phyloP scores from a whole-genome alignment of 2,888 invertebrate genomes.

The Lithophane leautieri region DNA sequence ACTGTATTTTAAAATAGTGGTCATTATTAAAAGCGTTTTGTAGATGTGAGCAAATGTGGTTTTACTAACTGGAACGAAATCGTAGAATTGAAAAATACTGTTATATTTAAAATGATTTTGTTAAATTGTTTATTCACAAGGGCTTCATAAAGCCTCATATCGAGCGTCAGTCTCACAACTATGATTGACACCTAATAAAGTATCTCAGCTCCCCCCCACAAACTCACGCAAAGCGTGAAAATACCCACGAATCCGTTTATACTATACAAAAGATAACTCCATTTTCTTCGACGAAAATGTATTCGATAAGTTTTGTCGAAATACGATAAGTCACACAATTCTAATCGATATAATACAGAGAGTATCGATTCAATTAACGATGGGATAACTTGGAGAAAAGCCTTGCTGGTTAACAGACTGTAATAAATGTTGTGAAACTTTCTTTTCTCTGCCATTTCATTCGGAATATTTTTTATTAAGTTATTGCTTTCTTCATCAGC shows the following conservation, averaged over 20 bases:
- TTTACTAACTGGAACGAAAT: slow-evolving; percentile 1
- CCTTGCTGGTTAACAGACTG: slow-evolving; percentile 61
- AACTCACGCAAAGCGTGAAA: slow-evolving; percentile 49
- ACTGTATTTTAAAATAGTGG: slow-evolving; percentile 44
- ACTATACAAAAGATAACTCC: slow-evolving; percentile 46
- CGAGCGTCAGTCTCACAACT: slow-evolving; percentile 35
- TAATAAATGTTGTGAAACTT: slow-evolving; percentile 60
- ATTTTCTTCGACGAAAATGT: slow-evolving; percentile 46
- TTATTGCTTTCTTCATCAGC: slow-evolving; percentile 47
- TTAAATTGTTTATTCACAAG: neutral
- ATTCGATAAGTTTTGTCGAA: slow-evolving; percentile 45
- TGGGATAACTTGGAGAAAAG: slow-evolving; percentile 56
- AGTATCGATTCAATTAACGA: slow-evolving; percentile 62
- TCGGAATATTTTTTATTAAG: slow-evolving; percentile 44
- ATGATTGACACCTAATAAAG: slow-evolving; percentile 58
- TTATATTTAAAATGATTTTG: neutral
- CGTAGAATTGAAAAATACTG: neutral
- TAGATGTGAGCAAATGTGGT: slow-evolving; percentile 7
- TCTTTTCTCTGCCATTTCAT: slow-evolving; percentile 48
- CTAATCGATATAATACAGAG: slow-evolving; percentile 52
- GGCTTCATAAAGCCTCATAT: slow-evolving; percentile 26
- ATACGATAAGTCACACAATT: slow-evolving; percentile 52
- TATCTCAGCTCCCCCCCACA: slow-evolving; percentile 46
- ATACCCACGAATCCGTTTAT: slow-evolving; percentile 47
- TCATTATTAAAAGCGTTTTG: slow-evolving; percentile 13